Evolutionary conservation across 1,140 invertebrate species (phyloP).

Genomic region (Lethrus apterus): DNA sequence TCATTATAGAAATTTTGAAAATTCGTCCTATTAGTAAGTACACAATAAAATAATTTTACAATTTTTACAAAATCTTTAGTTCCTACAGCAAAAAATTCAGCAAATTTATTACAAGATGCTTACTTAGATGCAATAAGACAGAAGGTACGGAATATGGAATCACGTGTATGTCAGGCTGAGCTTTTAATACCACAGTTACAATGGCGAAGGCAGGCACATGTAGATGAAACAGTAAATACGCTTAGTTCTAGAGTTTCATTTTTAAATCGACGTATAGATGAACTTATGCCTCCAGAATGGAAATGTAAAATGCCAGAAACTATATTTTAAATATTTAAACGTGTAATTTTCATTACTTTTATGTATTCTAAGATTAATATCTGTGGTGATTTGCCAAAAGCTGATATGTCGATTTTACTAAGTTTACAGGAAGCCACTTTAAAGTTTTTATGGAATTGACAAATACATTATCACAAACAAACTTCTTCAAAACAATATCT

Average conservation of each 20-base stretch:
- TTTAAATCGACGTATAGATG: constrained; percentile 37
- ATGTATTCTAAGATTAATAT: too few relatives aligned
- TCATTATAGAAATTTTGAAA: constrained; percentile 22
- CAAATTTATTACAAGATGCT: constrained; percentile 36
- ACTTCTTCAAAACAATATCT: too few relatives aligned
- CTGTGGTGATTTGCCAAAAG: too few relatives aligned
- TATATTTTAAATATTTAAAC: constrained; percentile 21
- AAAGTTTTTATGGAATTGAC: too few relatives aligned
- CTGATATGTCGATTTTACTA: too few relatives aligned
- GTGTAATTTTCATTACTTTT: too few relatives aligned
- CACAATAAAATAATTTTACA: constrained; percentile 4
- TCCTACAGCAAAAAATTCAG: constrained; percentile 24
- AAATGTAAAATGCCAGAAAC: constrained; percentile 29
- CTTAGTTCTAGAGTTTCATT: constrained; percentile 34
- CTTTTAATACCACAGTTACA: constrained; percentile 36
- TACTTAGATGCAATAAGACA: constrained; percentile 38
- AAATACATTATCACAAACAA: too few relatives aligned
- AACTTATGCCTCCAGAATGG: constrained; percentile 34
- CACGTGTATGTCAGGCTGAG: constrained; percentile 34
- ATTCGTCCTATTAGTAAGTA: constrained; percentile 16
- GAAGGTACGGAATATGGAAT: constrained; percentile 35
- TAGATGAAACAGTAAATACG: constrained; percentile 35
- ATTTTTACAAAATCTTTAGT: constrained; percentile 14
- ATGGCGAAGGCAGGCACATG: constrained; percentile 33
- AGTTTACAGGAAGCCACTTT: too few relatives aligned